phyloP scores from a whole-genome alignment of 1,140 invertebrate genomes.

The Sitobion miscanthi region DNA sequence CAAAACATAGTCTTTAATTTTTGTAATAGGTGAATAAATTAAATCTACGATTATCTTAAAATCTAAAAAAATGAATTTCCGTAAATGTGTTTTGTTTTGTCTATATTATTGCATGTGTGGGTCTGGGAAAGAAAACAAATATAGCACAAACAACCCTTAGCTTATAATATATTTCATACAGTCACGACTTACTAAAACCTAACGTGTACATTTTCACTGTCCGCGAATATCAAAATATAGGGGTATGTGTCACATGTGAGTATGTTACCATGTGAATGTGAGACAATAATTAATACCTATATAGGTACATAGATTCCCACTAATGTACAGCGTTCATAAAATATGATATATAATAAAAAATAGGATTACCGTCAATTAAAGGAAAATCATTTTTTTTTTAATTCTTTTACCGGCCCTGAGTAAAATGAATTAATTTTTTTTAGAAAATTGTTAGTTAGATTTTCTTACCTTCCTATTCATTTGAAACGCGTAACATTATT shows the following conservation, averaged over 20 bases:
- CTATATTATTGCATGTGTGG: not conserved
- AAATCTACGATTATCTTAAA: not conserved
- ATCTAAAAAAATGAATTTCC: not conserved
- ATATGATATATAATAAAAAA: not conserved
- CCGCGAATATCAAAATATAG: not conserved
- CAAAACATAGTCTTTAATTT: not conserved
- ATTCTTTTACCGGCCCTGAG: not conserved
- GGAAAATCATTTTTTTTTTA: not conserved
- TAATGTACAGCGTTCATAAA: not conserved
- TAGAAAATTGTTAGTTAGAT: conserved; percentile 5
- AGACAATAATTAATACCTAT: too few relatives aligned
- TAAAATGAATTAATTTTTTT: not conserved
- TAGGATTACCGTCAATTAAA: not conserved
- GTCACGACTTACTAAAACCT: not conserved
- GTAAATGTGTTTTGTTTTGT: not conserved
- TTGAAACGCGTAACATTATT: not conserved
- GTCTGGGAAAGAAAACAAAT: not conserved
- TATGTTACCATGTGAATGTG: not conserved
- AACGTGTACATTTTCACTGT: not conserved
- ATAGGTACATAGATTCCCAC: not conserved
- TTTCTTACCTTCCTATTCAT: not conserved
- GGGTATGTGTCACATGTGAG: not conserved
- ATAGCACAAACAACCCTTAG: not conserved
- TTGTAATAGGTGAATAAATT: not conserved
- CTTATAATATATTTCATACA: not conserved